Conservation (phyloP, 2,113 vertebrate species). For the Solenodon paradoxus region DNA sequence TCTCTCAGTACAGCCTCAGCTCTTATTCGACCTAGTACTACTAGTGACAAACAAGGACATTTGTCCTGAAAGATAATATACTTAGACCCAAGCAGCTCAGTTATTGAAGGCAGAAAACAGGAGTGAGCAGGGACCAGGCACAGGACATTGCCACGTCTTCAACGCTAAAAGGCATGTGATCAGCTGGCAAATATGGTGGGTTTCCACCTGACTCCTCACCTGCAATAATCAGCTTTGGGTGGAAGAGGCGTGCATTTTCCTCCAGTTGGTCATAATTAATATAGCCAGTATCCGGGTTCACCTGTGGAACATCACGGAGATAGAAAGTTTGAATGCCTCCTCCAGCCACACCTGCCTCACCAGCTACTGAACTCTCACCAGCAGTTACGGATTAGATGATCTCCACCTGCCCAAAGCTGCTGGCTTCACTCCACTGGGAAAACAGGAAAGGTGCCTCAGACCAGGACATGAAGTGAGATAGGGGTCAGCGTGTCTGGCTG, state of each 20-base stretch:
- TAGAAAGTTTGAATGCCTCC: background rate
- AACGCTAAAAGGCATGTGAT: background rate
- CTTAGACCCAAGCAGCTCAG: background rate
- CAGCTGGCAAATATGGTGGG: background rate
- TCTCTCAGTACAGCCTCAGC: background rate
- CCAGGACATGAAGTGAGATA: background rate
- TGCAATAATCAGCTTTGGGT: constrained; percentile 95
- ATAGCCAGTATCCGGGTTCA: constrained; percentile 93
- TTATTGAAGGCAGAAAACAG: background rate
- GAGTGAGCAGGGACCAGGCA: background rate
- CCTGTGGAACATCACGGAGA: constrained; percentile 79
- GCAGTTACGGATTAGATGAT: rapidly evolving
- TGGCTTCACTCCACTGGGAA: background rate
- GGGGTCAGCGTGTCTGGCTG: background rate
- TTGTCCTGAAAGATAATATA: background rate
- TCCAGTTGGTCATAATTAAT: constrained; percentile 93
- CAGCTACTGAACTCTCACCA: rapidly evolving
- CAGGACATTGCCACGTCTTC: background rate
- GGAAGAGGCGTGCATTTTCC: constrained; percentile 93
- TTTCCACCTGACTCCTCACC: constrained; percentile 77
- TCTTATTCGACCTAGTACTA: background rate
- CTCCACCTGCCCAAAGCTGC: background rate
- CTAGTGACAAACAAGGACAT: background rate
- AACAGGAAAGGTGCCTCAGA: background rate
- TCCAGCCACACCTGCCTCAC: background rate